Conservation (phyloP, 2,113 vertebrate genomes). For the Pantherophis guttatus region DNA sequence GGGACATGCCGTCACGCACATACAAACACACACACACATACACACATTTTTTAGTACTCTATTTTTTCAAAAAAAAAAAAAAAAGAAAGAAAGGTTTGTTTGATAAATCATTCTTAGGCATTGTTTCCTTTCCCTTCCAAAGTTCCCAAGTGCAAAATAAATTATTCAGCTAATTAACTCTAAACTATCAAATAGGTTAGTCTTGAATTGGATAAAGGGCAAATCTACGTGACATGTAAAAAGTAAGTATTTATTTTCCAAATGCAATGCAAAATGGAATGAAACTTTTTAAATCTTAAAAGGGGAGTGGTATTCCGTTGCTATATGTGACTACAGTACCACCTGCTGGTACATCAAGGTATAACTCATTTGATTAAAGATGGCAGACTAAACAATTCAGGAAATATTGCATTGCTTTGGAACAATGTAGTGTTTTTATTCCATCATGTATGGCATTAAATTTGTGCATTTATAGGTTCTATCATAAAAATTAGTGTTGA, state of each 20-base stretch:
- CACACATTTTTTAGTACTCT: not conserved
- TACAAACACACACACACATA: not conserved
- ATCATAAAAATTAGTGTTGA: not conserved
- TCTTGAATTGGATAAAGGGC: not conserved
- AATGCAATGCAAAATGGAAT: constrained; percentile 4
- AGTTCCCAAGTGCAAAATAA: constrained; percentile 6
- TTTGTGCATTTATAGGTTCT: not conserved
- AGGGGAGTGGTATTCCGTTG: constrained; percentile 6
- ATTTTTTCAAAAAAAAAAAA: not conserved
- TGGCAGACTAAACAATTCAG: constrained; percentile 22
- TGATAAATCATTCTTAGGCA: not conserved
- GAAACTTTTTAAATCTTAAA: constrained; percentile 8
- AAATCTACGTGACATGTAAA: not conserved
- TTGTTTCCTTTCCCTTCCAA: constrained; percentile 5
- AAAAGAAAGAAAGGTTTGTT: constrained; percentile 7
- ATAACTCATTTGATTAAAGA: constrained; percentile 30
- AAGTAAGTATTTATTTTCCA: not conserved
- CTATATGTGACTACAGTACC: constrained; percentile 16
- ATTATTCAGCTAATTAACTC: constrained; percentile 19
- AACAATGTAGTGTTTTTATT: constrained; percentile 7
- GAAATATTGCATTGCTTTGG: constrained; percentile 23
- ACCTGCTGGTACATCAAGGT: constrained; percentile 27
- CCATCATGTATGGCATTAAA: not conserved
- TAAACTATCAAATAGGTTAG: constrained; percentile 1
- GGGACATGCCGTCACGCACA: not conserved